Evolutionary conservation across 2,797 vertebrate species (phyloP).

Genomic region (Coilia nasus): DNA sequence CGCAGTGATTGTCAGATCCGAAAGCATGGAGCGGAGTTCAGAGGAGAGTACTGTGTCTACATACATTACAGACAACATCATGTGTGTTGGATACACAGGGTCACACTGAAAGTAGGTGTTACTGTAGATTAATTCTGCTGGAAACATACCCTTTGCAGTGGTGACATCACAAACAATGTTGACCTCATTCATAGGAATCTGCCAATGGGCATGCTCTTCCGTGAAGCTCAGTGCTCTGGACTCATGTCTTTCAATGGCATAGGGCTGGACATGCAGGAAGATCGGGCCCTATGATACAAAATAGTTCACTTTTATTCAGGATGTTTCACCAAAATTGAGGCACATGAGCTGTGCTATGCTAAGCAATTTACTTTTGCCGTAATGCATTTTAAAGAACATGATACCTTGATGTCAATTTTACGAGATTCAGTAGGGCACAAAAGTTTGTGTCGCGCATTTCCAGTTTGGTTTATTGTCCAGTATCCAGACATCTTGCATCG

Average conservation of each 20-base stretch:
- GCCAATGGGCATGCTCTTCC: slow-evolving; percentile 90
- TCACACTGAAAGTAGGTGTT: background rate
- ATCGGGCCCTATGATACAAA: slow-evolving; percentile 83
- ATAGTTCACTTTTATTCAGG: background rate
- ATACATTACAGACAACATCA: too few species aligned
- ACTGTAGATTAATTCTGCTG: background rate
- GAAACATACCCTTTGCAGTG: slow-evolving; percentile 80
- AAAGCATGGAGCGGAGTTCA: too few species aligned
- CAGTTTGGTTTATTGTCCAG: slow-evolving; percentile 83
- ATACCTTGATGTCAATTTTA: slow-evolving; percentile 87
- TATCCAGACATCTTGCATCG: slow-evolving; percentile 86
- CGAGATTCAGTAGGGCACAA: slow-evolving; percentile 87
- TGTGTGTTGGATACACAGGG: background rate
- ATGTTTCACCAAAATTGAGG: background rate
- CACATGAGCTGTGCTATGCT: background rate
- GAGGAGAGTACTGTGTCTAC: too few species aligned
- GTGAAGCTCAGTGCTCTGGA: slow-evolving; percentile 88
- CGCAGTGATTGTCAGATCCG: too few species aligned
- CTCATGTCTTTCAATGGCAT: slow-evolving; percentile 83
- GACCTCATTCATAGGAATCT: slow-evolving; percentile 87
- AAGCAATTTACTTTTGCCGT: background rate
- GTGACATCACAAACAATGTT: slow-evolving; percentile 89
- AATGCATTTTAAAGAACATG: background rate
- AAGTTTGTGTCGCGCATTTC: slow-evolving; percentile 77
- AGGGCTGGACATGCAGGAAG: slow-evolving; percentile 84